A percentile compares a stretch with the other conserved stretches of the same genome.
Conservation (phyloP, 2,113 vertebrate species). For the Eudyptes chrysolophus region DNA sequence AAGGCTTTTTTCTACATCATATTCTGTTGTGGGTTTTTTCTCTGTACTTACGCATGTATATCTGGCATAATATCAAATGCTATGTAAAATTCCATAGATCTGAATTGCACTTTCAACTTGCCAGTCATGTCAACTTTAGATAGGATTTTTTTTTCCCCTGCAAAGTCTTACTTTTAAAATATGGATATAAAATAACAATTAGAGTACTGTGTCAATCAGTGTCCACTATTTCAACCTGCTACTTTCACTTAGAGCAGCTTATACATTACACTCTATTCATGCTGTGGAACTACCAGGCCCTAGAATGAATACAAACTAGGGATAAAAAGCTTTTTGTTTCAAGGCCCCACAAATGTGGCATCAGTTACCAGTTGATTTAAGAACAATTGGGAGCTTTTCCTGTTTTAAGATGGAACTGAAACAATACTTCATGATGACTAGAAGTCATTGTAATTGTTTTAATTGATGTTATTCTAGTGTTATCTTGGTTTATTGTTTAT, state of each 20-base stretch:
- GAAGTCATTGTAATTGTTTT: constrained; percentile 74
- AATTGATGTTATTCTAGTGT: constrained; percentile 75
- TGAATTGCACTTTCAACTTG: background rate
- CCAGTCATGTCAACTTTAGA: background rate
- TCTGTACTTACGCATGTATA: background rate
- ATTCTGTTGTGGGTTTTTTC: background rate
- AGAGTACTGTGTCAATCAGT: background rate
- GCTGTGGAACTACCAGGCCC: constrained; percentile 31
- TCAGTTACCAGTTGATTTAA: constrained; percentile 76
- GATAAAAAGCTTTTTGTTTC: constrained; percentile 76
- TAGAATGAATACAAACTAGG: constrained; percentile 63
- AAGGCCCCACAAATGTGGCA: constrained; percentile 71
- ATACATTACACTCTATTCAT: constrained; percentile 33
- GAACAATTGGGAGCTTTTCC: constrained; percentile 76
- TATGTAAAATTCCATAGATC: background rate
- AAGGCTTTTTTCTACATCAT: background rate
- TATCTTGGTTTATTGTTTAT: constrained; percentile 75
- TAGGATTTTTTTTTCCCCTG: background rate
- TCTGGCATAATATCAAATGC: background rate
- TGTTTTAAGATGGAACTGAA: constrained; percentile 73
- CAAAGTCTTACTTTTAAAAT: background rate
- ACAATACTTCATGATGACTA: constrained; percentile 76
- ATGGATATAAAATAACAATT: constrained; percentile 13
- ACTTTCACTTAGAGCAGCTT: constrained; percentile 32
- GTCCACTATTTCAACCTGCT: constrained; percentile 35